phyloP scores from a whole-genome alignment of 2,888 invertebrate species.

The Phragmatobia fuliginosa region DNA sequence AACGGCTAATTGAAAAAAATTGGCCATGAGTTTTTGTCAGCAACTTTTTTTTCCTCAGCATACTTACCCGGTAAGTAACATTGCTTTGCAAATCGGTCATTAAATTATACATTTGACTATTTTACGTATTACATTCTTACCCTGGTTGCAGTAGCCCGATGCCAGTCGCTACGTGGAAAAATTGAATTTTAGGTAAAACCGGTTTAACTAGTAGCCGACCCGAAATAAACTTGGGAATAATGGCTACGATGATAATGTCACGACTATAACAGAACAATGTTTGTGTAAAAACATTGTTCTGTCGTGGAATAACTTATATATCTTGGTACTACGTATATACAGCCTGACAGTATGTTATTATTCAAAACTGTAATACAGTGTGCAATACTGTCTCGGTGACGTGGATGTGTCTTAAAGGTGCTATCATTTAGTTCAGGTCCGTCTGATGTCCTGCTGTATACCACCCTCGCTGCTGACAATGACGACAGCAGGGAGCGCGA shows the following conservation, averaged over 20 bases:
- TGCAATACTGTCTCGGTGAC: neutral
- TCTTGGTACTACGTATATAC: neutral
- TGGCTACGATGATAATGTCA: no score
- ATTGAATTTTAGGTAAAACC: no score
- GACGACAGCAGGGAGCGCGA: no score
- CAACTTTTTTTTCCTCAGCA: neutral
- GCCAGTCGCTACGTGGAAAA: no score
- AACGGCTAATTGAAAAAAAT: neutral
- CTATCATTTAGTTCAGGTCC: neutral
- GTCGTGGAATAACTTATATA: neutral
- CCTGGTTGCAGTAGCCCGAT: no score
- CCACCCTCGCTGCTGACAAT: neutral
- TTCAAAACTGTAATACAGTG: neutral
- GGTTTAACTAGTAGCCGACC: no score
- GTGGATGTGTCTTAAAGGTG: neutral
- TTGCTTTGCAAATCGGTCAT: neutral
- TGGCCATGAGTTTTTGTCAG: neutral
- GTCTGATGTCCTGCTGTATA: neutral
- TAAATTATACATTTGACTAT: neutral
- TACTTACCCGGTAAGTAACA: neutral
- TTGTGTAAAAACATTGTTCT: neutral
- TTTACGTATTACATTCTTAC: neutral
- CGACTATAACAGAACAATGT: no score
- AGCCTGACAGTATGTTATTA: neutral
- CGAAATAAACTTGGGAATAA: no score